phyloP scores from a whole-genome alignment of 2,113 vertebrate genomes.

The Silurus asotus region DNA sequence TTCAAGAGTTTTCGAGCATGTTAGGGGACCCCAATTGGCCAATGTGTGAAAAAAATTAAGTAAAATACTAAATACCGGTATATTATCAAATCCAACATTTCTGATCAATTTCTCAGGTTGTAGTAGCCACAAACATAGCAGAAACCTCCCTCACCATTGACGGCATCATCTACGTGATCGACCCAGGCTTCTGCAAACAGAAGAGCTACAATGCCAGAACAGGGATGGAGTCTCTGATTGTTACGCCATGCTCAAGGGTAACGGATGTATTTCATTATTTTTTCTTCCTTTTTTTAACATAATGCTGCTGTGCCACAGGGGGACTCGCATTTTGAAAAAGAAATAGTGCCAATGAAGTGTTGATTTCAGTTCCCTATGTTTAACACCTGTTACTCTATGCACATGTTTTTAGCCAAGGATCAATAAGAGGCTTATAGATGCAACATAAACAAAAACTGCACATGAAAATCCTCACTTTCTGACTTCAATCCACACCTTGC shows the following conservation, averaged over 20 bases:
- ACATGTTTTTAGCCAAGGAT: background rate
- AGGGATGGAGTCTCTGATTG: conserved; percentile 92
- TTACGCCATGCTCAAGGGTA: conserved; percentile 90
- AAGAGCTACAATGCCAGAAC: conserved; percentile 93
- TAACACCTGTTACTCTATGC: background rate
- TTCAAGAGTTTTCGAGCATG: too few species aligned
- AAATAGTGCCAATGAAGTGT: background rate
- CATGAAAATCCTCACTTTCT: background rate
- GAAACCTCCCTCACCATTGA: conserved; percentile 94
- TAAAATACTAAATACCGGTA: too few species aligned
- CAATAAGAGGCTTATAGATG: background rate
- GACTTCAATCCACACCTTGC: background rate
- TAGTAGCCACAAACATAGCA: conserved; percentile 92
- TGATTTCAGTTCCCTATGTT: background rate
- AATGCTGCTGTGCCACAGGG: background rate
- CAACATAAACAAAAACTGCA: background rate
- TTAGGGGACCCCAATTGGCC: too few species aligned
- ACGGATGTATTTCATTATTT: background rate
- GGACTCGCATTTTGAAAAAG: background rate
- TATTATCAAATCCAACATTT: background rate
- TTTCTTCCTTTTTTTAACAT: background rate
- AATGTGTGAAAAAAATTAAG: too few species aligned
- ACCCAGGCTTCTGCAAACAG: conserved; percentile 94
- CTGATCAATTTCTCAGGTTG: conserved; percentile 73
- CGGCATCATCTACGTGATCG: conserved; percentile 93